These are phyloP conservation scores for Clarias fuscus DNA, from an alignment of 2,797 vertebrate genomes.

Conservation along the genomic window DNA sequence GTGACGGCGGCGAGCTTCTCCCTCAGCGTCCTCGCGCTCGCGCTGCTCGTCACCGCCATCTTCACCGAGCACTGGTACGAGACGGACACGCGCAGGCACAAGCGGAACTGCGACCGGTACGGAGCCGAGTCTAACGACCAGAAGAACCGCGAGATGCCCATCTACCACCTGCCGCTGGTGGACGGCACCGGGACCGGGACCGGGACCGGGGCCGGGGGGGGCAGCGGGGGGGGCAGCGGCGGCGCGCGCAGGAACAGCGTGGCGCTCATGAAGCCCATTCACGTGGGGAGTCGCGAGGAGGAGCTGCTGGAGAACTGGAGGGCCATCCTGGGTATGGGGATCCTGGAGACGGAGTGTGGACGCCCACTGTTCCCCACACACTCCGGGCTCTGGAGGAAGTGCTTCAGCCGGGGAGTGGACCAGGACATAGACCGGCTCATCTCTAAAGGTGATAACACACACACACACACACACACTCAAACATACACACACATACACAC, in stretches of 20 bases:
- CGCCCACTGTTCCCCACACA: slow-evolving; percentile 83
- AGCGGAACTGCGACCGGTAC: slow-evolving; percentile 79
- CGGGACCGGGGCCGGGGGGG: background rate
- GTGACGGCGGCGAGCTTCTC: slow-evolving; percentile 78
- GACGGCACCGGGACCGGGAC: slow-evolving; percentile 64
- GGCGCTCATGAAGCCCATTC: slow-evolving; percentile 75
- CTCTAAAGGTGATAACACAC: slow-evolving; percentile 73
- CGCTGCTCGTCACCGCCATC: slow-evolving; percentile 82
- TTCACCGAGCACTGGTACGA: slow-evolving; percentile 86
- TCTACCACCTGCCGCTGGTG: slow-evolving; percentile 86
- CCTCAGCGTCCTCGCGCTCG: slow-evolving; percentile 77
- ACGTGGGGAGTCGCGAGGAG: slow-evolving; percentile 77
- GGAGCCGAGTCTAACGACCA: slow-evolving; percentile 82
- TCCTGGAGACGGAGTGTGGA: slow-evolving; percentile 85
- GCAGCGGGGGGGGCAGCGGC: background rate
- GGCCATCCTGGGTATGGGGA: slow-evolving; percentile 83
- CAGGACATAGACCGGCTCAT: slow-evolving; percentile 83
- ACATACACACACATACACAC: background rate
- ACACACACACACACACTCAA: background rate
- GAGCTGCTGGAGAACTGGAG: slow-evolving; percentile 83
- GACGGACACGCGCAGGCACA: slow-evolving; percentile 83
- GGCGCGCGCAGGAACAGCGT: slow-evolving; percentile 48
- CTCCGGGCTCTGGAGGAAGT: slow-evolving; percentile 85
- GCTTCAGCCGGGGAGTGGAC: slow-evolving; percentile 81
- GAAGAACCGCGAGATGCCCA: slow-evolving; percentile 82